Base-by-base conservation (phyloP, 64 coral and sea anemone species). In the Dendrophyllia cribrosa region DNA sequence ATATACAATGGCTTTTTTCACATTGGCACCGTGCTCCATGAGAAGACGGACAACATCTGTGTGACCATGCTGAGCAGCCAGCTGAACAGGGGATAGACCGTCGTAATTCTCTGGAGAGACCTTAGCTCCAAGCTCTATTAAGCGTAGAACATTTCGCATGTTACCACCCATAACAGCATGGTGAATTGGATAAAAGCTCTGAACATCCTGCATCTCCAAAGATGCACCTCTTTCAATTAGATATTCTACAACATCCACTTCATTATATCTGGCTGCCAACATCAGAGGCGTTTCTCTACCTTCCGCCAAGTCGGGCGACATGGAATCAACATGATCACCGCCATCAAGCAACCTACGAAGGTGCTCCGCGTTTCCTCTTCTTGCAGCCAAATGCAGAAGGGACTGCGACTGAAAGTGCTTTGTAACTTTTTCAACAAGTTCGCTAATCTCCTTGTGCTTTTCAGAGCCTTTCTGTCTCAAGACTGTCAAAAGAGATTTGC, bases 201-300 rank as follows among this genome's bases (percentile, higher is more conserved):
- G 53, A 56, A 9, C 53, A 56, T 56, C 53, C 12, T 12, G 53
- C 53, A 56, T 56, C 12, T 56, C 53, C 12, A 56, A 12, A 56
- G 53, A 56, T 1, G 53, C 53, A 56, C 53, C 53, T 56, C 53
- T 56, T 56, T 56, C 53, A 12, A 56, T 56, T 9, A 56, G 53
- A 56, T 9, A 56, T 56, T 56, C 53, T 56, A 56, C 53, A 56
- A 56, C 53, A 7, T 56, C 53, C 53, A 9, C 69, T 83, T 87
- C 21, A 62, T 47, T 23, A 89, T 67, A 76, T 73, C 58, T 24
- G 87, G 92, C 88, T 19, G 92, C 92, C 21, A 94, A 17, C 87
- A 94, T 94, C 6, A 94, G 78, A 3, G 92, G 87, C 15, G 92
- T 89, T 13, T 21, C 62, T 49, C 58, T 53, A 17, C 53, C 23